Base-by-base conservation (phyloP, 2,113 vertebrate genomes). In the Cephalophus harveyi region DNA sequence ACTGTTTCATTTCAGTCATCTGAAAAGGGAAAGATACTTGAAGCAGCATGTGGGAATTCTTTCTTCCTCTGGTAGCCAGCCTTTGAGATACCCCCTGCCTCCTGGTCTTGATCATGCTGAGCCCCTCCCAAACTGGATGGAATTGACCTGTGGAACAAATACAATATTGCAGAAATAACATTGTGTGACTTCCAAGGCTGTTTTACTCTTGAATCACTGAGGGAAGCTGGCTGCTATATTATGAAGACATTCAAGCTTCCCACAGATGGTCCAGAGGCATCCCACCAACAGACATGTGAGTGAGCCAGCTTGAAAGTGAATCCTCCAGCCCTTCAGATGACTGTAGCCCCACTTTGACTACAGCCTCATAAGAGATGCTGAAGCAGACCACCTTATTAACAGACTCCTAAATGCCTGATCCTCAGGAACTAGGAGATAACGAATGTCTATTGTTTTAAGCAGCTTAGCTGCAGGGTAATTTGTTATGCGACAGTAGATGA, bases 351-450 rank as follows among this genome's bases (percentile, higher is more conserved):
- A 93, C 33, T 54, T 86, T 57, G 21, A 54, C 71, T 85, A 33
- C 15, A 74, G 27, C 25, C 83, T 95, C 71, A 36, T 52, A 81
- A 71, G 74, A 92, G 25, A 83, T 67, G 43, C 15, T 89, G n/a
- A 92, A 43, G n/a, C 67, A 83, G 60, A 76, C 21, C 40, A 67
- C 92, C 33, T 92, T 94, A 90, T 89, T 82, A 82, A 55, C 89
- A 88, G 64, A 36, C 36, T 94, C 76, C 17, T 84, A 76, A 96
- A 86, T 90, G 50, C 79, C 40, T 97, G 79, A 85, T 85, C n/a
- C 87, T 88, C 64, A 91, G 85, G 59, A 95, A 91, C 67, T 96
- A 54, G 71, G 82, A 95, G 54, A 36, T 83, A 91, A 71, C 60
- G 71, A 64, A 52, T 59, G 13, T 93, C 62, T 83, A 23, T 43